These are phyloP conservation scores for Otolemur crassicaudatus DNA, from an alignment of 2,797 vertebrate species.

Conservation along the genomic window DNA sequence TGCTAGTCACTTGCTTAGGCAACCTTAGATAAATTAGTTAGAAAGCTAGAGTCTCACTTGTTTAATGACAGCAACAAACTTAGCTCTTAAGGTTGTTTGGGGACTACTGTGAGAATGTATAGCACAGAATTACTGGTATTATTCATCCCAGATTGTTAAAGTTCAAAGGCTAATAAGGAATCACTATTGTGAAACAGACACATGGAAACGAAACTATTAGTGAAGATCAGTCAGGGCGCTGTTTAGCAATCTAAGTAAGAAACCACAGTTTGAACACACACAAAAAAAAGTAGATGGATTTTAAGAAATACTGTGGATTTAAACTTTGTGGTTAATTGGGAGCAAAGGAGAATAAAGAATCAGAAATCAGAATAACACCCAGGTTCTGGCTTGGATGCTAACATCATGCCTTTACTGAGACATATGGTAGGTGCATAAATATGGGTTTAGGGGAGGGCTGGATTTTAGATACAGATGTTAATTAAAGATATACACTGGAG, in stretches of 20 bases:
- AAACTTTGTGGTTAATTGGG: background rate
- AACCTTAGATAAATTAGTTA: background rate
- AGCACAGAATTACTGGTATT: background rate
- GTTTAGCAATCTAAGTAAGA: background rate
- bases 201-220: background rate
- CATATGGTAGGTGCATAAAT: background rate
- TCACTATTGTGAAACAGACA: background rate
- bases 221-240: background rate
- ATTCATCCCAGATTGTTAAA: background rate
- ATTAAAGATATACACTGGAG: background rate
- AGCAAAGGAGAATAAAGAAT: background rate
- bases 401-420: background rate
- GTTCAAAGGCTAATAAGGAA: slow-evolving; percentile 19
- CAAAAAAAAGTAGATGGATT: background rate
- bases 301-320: background rate
- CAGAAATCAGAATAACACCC: background rate
- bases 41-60: background rate
- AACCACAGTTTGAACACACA: background rate
- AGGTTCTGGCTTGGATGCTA: background rate
- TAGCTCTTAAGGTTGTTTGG: background rate
- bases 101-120: background rate
- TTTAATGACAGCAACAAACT: background rate
- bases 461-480: background rate
- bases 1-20: background rate
- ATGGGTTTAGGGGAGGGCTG: background rate